Conservation (phyloP, 2,888 invertebrate species). For the Ditula angustiorana region DNA sequence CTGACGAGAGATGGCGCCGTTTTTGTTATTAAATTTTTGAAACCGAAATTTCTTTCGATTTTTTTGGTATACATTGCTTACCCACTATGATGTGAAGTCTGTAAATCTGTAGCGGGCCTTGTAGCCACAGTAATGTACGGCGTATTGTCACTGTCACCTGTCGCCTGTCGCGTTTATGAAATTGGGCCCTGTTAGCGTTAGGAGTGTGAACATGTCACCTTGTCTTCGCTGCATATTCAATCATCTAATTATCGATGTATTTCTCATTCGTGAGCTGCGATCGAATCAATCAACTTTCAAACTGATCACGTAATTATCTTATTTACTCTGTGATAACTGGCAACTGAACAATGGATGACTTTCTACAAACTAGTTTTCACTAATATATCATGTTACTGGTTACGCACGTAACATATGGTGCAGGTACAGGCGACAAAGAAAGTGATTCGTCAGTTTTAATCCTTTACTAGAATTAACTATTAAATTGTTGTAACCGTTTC, state of each 20-base stretch:
- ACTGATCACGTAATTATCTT: not conserved
- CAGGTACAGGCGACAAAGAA: not conserved
- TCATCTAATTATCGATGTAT: not conserved
- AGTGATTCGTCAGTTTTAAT: too few species aligned
- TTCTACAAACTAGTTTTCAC: constrained; percentile 20
- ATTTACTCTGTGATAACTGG: not conserved
- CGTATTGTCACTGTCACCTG: too few species aligned
- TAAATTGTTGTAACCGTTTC: too few species aligned
- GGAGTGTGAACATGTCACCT: not conserved
- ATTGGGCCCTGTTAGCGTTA: too few species aligned
- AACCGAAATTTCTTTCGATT: too few species aligned
- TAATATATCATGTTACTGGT: constrained; percentile 18
- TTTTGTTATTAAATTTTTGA: too few species aligned
- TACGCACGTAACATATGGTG: not conserved
- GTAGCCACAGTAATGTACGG: too few species aligned
- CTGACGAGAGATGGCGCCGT: too few species aligned
- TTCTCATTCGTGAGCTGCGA: not conserved
- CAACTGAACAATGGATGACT: constrained; percentile 1
- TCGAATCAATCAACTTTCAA: not conserved
- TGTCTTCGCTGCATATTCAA: not conserved
- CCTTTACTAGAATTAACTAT: not conserved
- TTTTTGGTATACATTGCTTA: too few species aligned
- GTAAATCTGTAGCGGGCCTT: too few species aligned
- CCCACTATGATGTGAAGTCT: too few species aligned
- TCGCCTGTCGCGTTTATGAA: too few species aligned